These are phyloP conservation scores for Embiotoca jacksoni DNA, from an alignment of 2,113 vertebrate species.

Conservation along the genomic window DNA sequence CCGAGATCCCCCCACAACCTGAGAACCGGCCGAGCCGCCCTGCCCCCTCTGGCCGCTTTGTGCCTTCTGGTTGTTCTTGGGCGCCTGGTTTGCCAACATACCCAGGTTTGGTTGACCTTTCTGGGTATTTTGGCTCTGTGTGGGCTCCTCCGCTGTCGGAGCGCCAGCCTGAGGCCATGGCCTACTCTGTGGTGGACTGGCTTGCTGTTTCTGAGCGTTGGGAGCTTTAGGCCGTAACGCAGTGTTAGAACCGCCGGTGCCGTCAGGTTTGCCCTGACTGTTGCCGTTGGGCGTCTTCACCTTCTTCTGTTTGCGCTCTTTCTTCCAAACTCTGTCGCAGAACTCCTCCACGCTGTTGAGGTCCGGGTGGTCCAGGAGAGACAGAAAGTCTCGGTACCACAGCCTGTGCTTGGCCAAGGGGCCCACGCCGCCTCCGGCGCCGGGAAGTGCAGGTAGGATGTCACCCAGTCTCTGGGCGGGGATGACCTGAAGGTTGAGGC, in stretches of 20 bases:
- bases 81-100: constrained; percentile 33
- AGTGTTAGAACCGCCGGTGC: neutral
- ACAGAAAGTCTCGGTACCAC: constrained; percentile 98
- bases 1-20: constrained; percentile 58
- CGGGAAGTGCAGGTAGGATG: constrained; percentile 86
- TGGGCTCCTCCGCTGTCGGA: constrained; percentile 51
- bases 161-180: constrained; percentile 62
- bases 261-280: constrained; percentile 51
- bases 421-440: constrained; percentile 49
- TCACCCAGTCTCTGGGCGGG: constrained; percentile 92
- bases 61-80: constrained; percentile 70
- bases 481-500: constrained; percentile 94
- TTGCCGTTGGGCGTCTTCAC: constrained; percentile 83
- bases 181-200: constrained; percentile 56
- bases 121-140: constrained; percentile 61
- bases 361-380: constrained; percentile 96
- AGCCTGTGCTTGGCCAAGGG: constrained; percentile 90
- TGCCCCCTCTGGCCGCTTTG: constrained; percentile 64
- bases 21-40: constrained; percentile 38
- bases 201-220: constrained; percentile 78
- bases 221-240: constrained; percentile 58
- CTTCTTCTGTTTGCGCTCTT: constrained; percentile 94
- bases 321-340: constrained; percentile 98
- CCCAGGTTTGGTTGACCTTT: constrained; percentile 54
- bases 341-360: constrained; percentile 98